Conservation (phyloP, 2,797 vertebrate genomes). For the Hyperoplus immaculatus region DNA sequence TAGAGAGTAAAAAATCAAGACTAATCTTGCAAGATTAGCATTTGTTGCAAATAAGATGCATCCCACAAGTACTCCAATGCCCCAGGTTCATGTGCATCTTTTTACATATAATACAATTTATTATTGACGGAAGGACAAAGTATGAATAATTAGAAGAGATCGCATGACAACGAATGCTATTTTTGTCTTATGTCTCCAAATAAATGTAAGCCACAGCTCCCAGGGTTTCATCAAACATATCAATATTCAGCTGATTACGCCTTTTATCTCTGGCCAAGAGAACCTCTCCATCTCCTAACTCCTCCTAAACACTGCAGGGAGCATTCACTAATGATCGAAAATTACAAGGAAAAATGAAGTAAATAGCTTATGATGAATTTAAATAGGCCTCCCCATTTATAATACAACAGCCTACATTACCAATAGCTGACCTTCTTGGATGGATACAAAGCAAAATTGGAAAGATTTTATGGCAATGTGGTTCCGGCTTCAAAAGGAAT, state of each 20-base stretch:
- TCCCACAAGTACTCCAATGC: slow-evolving; percentile 10
- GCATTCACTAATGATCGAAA: slow-evolving; percentile 67
- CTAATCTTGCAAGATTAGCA: slow-evolving; percentile 23
- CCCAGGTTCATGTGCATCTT: slow-evolving; percentile 26
- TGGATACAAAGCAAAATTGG: slow-evolving; percentile 56
- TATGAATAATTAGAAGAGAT: slow-evolving; percentile 54
- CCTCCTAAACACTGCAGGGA: slow-evolving; percentile 60
- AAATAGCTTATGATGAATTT: slow-evolving; percentile 61
- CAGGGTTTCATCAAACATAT: slow-evolving; percentile 74
- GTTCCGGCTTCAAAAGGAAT: slow-evolving; percentile 52
- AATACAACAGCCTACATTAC: slow-evolving; percentile 61
- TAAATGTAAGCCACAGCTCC: slow-evolving; percentile 67
- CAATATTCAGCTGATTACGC: slow-evolving; percentile 76
- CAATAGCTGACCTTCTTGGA: slow-evolving; percentile 71
- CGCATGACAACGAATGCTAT: slow-evolving; percentile 63
- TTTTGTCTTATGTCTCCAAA: slow-evolving; percentile 65
- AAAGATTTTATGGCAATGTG: neutral
- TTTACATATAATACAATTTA: slow-evolving; percentile 15
- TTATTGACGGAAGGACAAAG: slow-evolving; percentile 33
- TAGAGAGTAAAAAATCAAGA: slow-evolving; percentile 32
- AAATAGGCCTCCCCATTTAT: slow-evolving; percentile 65
- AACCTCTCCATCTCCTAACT: slow-evolving; percentile 40
- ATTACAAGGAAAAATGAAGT: slow-evolving; percentile 59
- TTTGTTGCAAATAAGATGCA: slow-evolving; percentile 37
- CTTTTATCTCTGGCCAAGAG: slow-evolving; percentile 79